phyloP scores from a whole-genome alignment of 2,113 vertebrate genomes.

The Eclectus roratus region DNA sequence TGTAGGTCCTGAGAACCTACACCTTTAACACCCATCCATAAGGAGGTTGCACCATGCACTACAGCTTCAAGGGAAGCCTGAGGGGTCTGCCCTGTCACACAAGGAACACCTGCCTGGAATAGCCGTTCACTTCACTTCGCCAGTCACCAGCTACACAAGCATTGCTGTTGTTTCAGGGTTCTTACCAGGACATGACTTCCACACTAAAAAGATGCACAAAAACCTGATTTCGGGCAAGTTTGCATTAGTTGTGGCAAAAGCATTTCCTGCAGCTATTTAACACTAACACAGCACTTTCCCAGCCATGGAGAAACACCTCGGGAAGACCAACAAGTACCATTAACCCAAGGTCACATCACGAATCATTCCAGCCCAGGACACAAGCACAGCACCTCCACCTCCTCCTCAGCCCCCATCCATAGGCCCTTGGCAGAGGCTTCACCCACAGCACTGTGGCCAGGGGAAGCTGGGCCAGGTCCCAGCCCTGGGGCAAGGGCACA shows the following conservation, averaged over 20 bases:
- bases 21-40: not conserved
- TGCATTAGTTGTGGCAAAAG: not conserved
- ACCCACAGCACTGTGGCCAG: rapidly evolving
- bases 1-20: not conserved
- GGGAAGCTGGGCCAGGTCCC: not conserved
- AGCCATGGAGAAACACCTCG: rapidly evolving
- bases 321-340: not conserved
- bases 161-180: not conserved
- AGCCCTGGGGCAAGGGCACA: not conserved
- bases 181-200: rapidly evolving
- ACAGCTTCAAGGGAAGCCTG: rapidly evolving
- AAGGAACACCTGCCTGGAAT: not conserved
- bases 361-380: not conserved
- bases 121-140: not conserved
- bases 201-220: not conserved
- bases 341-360: not conserved
- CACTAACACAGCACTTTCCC: rapidly evolving
- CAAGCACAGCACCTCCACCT: not conserved
- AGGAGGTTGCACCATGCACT: not conserved
- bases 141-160: not conserved
- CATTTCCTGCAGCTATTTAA: rapidly evolving
- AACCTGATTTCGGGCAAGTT: too few species aligned
- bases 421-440: not conserved
- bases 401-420: not conserved
- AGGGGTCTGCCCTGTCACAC: not conserved